Conservation (phyloP, 2,888 invertebrate species). For the Drosophila robusta region DNA sequence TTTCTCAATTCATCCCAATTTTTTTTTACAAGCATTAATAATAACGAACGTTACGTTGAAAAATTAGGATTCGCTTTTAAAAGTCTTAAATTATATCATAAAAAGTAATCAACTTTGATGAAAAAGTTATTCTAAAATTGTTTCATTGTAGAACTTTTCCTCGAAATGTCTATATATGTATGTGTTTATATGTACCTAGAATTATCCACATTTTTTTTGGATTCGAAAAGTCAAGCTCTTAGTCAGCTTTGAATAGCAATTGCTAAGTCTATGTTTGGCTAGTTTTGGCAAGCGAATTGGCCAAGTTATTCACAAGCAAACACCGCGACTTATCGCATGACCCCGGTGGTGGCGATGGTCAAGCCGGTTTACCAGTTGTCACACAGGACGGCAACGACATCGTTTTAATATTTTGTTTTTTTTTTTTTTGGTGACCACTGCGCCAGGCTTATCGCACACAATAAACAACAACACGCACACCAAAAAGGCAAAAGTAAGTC, state of each 20-base stretch:
- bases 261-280: not conserved
- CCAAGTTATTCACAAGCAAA: conserved; percentile 29
- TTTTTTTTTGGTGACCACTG: conserved; percentile 47
- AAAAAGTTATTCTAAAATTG: no score
- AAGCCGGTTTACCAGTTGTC: conserved; percentile 69
- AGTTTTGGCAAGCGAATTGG: conserved; percentile 1
- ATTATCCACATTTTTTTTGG: no score
- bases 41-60: no score
- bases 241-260: not conserved
- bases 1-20: no score
- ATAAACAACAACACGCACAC: conserved; percentile 77
- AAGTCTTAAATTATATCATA: no score
- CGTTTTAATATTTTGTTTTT: conserved; percentile 63
- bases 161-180: no score
- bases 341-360: conserved; percentile 47
- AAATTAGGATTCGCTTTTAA: no score
- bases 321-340: conserved; percentile 41
- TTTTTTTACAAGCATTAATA: no score
- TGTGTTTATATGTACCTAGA: no score
- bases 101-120: no score
- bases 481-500: conserved; percentile 55
- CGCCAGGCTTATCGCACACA: conserved; percentile 72
- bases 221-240: not conserved
- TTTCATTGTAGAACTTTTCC: no score
- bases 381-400: conserved; percentile 39